Base-by-base conservation (phyloP, 2,113 vertebrate genomes). In the Zosterops borbonicus region DNA sequence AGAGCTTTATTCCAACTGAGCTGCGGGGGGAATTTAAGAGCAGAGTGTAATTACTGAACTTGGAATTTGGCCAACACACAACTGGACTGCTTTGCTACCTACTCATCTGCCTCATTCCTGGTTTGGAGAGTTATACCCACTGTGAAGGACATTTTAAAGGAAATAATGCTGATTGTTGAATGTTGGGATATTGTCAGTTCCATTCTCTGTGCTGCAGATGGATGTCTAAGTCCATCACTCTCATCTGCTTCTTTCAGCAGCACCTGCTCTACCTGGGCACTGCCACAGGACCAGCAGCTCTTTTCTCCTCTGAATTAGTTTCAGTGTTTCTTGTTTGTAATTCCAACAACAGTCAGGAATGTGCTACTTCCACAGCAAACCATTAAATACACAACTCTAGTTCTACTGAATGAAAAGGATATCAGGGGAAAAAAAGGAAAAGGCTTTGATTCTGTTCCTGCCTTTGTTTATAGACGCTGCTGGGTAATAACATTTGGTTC, bases 1-100 rank as follows among this genome's bases (percentile, higher is more conserved):
- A 88, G 31, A 63, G 58, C 65, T 94, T 85, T 75, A 76, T 73
- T 84, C 81, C 53, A 55, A 5, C 8, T 76, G 50, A 69, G 65
- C 69, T 94, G 75, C 1, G 2, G 53, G 59, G 78, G 67, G 50
- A 65, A 80, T 91, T 77, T 77, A 85, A 63, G 69, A 89, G 50
- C 78, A 85, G 77, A 91, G 68, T 52, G 46, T 77, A 90, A 94
- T 92, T 91, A 91, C 52, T 81, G 44, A 42, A 62, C 78, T 9
- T 82, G 84, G 89, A 95, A 73, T 73, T 74, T 42, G 62, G 74
- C 81, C 94, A 91, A 82, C 56, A 44, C 28, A 6, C 23, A 52
- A 39, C 21, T 49, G 25, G 44, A 60, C 60, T 87, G 37, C 63
- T 80, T 71, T 44, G 35, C 83, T 78, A 46, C 87, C 60, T 79